Conservation (phyloP, 2,797 vertebrate species). For the Ptychobarbus kaznakovi region DNA sequence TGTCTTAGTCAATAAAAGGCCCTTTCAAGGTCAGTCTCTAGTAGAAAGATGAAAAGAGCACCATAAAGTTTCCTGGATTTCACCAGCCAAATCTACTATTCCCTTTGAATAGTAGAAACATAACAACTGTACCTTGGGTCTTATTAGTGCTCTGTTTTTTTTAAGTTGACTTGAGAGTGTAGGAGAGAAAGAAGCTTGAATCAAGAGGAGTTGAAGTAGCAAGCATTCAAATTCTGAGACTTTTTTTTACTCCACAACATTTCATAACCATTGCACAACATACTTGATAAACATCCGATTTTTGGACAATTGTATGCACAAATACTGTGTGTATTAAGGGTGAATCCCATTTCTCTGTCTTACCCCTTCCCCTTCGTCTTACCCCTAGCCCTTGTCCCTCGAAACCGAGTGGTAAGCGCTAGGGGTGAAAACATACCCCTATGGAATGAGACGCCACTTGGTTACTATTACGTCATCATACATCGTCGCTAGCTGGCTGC, state of each 20-base stretch:
- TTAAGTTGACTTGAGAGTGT: not conserved
- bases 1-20: slow-evolving; percentile 2
- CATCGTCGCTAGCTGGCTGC: no score
- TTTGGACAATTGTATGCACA: not conserved
- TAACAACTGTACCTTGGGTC: slow-evolving; percentile 15
- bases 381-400: no score
- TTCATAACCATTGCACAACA: not conserved
- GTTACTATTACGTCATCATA: no score
- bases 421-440: no score
- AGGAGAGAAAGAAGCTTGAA: not conserved
- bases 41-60: slow-evolving; percentile 26
- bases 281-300: not conserved
- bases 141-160: slow-evolving; percentile 24
- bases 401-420: no score
- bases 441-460: no score
- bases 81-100: slow-evolving; percentile 3
- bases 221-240: not conserved
- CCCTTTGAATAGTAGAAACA: slow-evolving; percentile 6
- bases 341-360: no score
- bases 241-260: not conserved
- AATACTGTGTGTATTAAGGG: not conserved
- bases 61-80: slow-evolving; percentile 11
- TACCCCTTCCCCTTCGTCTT: no score
- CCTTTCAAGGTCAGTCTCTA: not conserved
- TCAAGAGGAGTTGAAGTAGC: not conserved